Percentiles rank a stretch among this genome's conserved stretches.
Conservation (phyloP, 2,797 vertebrate species). For the Silurus aristotelis region DNA sequence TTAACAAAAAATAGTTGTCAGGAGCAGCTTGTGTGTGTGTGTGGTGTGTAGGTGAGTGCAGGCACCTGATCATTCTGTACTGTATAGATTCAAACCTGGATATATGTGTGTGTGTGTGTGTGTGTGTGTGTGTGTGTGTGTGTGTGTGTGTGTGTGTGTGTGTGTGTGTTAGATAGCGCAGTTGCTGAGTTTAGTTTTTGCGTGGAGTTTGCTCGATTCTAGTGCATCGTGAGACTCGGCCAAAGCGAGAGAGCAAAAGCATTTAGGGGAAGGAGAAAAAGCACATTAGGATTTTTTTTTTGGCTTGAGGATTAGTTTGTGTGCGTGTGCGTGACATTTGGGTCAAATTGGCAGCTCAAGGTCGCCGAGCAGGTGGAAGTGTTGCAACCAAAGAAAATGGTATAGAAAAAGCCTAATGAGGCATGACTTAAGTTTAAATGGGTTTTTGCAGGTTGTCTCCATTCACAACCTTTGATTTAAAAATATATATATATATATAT, state of each 20-base stretch:
- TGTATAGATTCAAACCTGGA: conserved; percentile 2
- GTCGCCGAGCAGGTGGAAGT: not conserved
- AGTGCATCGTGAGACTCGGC: conserved; percentile 1
- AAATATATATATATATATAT: too few relatives aligned
- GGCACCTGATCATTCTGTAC: not conserved
- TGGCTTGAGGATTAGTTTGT: not conserved
- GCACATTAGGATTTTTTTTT: not conserved
- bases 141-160: conserved; percentile 19
- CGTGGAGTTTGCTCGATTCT: conserved; percentile 3
- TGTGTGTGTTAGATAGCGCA: not conserved
- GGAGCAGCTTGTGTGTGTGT: not conserved
- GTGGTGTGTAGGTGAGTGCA: not conserved
- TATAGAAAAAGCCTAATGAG: not conserved
- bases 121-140: conserved; percentile 19
- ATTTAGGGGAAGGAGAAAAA: conserved; percentile 6
- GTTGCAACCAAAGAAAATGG: not conserved
- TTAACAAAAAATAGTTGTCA: conserved; percentile 23
- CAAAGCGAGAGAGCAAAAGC: not conserved
- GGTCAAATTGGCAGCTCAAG: not conserved
- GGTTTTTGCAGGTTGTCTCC: not conserved
- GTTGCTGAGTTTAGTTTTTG: not conserved
- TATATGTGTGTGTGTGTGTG: not conserved
- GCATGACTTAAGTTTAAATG: not conserved
- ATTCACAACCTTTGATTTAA: not conserved
- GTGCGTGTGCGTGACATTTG: not conserved